Conservation (phyloP, 2,797 vertebrate genomes). For the Myioborus miniatus region DNA sequence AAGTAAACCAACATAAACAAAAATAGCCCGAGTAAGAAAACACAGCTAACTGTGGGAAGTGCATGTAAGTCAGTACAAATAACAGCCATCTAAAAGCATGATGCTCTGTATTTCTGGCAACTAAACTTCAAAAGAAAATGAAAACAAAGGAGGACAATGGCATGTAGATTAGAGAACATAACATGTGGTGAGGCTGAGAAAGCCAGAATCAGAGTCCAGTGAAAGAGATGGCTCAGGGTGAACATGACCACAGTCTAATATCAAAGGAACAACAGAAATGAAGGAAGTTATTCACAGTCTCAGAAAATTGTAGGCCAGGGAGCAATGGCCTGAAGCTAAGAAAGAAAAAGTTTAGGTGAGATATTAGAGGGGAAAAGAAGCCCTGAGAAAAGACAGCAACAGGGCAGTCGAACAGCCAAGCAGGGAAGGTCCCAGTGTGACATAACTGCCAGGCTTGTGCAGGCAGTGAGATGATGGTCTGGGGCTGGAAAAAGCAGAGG, state of each 20-base stretch:
- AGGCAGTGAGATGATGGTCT: neutral
- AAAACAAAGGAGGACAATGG: constrained; percentile 15
- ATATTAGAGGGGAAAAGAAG: neutral
- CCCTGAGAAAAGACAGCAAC: neutral
- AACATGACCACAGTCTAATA: constrained; percentile 44
- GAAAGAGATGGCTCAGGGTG: neutral
- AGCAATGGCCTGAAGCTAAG: constrained; percentile 31
- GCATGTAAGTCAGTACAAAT: neutral
- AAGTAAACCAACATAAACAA: constrained; percentile 15
- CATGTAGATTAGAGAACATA: neutral
- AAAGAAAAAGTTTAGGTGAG: constrained; percentile 17
- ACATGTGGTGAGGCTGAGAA: neutral
- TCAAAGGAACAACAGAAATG: constrained; percentile 52
- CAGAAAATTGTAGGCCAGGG: constrained; percentile 33
- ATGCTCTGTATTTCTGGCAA: neutral
- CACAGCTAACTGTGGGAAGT: neutral
- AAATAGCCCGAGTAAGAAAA: neutral
- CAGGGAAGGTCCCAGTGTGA: neutral
- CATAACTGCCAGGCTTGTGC: neutral
- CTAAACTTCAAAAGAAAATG: neutral
- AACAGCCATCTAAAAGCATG: neutral
- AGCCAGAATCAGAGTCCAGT: neutral
- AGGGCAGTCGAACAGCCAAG: neutral
- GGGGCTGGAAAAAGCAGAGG: neutral
- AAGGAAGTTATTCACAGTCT: constrained; percentile 50